Conservation (phyloP, 2,888 invertebrate species). For the Eubasilissa splendida region DNA sequence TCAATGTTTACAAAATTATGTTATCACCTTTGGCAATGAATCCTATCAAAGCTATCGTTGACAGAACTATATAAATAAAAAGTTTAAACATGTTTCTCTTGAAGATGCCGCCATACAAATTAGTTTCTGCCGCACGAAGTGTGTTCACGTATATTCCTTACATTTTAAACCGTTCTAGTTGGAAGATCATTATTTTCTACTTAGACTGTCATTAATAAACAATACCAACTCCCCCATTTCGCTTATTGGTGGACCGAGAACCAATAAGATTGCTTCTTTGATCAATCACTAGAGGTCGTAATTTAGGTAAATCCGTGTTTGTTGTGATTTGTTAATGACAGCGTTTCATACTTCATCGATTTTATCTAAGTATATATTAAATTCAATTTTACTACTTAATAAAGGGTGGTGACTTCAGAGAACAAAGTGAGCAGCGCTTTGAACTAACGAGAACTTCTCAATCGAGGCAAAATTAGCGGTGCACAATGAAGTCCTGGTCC, state of each 20-base stretch:
- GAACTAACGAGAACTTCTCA: no score
- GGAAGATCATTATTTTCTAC: conserved; percentile 48
- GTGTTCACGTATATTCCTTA: not conserved
- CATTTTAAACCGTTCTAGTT: conserved; percentile 22
- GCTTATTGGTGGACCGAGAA: conserved; percentile 23
- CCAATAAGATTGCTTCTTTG: conserved; percentile 20
- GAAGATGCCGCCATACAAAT: conserved; percentile 17
- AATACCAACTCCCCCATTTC: not conserved
- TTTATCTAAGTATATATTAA: no score
- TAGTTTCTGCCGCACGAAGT: not conserved
- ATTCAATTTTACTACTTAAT: no score
- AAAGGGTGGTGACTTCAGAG: no score
- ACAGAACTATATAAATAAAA: not conserved
- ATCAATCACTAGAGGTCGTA: not conserved
- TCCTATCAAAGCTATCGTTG: no score
- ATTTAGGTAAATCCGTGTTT: not conserved
- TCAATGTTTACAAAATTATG: no score
- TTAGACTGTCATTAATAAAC: conserved; percentile 42
- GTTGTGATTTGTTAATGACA: no score
- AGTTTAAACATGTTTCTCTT: not conserved
- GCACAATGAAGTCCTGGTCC: no score
- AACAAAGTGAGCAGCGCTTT: no score
- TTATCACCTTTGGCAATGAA: no score
- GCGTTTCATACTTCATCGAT: no score
- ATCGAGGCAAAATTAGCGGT: no score